Evolutionary conservation across 2,113 vertebrate genomes (phyloP).

Genomic region (Micromys minutus): DNA sequence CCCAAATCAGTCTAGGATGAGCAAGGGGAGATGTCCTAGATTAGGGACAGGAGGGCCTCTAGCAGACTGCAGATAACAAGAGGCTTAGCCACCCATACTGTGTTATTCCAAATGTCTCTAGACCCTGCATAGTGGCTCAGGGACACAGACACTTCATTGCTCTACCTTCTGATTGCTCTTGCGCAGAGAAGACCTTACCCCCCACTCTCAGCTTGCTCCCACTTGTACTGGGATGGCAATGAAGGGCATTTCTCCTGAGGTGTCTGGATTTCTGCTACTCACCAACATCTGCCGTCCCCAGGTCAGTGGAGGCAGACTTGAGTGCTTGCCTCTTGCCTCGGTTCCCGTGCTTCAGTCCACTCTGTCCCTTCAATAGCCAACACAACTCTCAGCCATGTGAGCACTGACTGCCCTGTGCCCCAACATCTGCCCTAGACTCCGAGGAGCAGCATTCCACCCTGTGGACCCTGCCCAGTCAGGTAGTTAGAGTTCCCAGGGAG

Average conservation of each 20-base stretch:
- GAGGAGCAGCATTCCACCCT: neutral
- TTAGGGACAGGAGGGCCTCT: neutral
- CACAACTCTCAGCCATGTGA: neutral
- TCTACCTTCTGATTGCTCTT: conserved; percentile 4
- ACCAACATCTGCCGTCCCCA: conserved; percentile 96
- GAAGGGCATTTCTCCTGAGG: neutral
- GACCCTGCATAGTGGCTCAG: neutral
- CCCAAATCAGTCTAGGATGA: neutral
- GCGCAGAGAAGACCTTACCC: neutral
- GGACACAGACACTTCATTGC: neutral
- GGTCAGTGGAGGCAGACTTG: conserved; percentile 97
- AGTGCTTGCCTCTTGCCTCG: conserved; percentile 95
- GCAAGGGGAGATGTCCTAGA: neutral
- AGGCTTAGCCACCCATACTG: neutral
- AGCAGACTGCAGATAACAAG: neutral
- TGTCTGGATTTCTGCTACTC: conserved; percentile 81
- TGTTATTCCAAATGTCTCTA: neutral
- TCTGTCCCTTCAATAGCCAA: conserved; percentile 87
- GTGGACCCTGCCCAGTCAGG: neutral
- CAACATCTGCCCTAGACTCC: neutral
- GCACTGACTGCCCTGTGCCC: neutral
- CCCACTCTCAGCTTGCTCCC: neutral
- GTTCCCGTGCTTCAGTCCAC: conserved; percentile 94
- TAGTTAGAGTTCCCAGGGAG: neutral
- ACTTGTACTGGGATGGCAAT: neutral